Conservation (phyloP, 2,888 invertebrate species). For the Euproctis similis region DNA sequence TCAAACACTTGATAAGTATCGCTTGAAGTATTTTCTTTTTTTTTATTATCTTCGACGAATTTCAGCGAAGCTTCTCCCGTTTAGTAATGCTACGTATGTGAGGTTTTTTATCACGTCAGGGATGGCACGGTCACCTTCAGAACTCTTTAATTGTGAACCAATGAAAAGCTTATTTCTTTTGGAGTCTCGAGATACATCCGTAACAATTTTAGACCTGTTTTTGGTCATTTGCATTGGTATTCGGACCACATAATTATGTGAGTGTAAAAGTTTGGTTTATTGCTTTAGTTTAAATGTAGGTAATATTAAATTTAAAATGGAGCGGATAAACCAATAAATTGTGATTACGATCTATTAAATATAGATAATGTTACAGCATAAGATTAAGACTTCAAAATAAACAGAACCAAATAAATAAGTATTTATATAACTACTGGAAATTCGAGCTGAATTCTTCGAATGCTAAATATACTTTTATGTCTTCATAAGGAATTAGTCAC, state of each 20-base stretch:
- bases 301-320: not conserved
- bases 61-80: constrained; percentile 63
- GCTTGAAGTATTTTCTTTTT: constrained; percentile 57
- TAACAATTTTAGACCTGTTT: constrained; percentile 50
- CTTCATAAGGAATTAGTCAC: constrained; percentile 11
- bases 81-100: constrained; percentile 65
- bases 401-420: constrained; percentile 3
- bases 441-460: constrained; percentile 4
- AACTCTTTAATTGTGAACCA: constrained; percentile 64
- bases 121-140: constrained; percentile 70
- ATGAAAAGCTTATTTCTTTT: constrained; percentile 58
- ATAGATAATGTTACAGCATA: no score
- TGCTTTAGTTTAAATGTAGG: not conserved
- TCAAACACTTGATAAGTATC: constrained; percentile 77
- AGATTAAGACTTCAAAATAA: no score
- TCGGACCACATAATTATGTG: no score
- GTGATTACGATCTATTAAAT: no score
- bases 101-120: constrained; percentile 52
- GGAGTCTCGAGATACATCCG: constrained; percentile 32
- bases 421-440: constrained; percentile 13
- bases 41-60: no score
- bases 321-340: no score
- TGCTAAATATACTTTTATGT: constrained; percentile 10
- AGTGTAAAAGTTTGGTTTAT: no score
- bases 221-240: constrained; percentile 39